Evolutionary conservation across 1,140 invertebrate species (phyloP), one percentile per base, ranked within the genome.

Genomic region (Penaeus chinensis): DNA sequence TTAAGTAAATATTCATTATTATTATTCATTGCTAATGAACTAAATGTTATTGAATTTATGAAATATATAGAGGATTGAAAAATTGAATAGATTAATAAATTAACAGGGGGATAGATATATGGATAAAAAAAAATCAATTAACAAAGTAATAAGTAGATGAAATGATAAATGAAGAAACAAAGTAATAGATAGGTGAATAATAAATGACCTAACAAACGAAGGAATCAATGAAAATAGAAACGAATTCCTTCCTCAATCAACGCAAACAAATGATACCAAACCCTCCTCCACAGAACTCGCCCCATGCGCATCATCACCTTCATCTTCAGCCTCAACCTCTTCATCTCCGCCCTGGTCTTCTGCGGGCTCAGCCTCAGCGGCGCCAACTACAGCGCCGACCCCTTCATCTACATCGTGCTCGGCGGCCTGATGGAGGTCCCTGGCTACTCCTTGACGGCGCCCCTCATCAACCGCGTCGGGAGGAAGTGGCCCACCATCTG

Each of bases 321-420:
- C 61, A 24, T 81, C 32, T 74, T 88, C 62, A 85, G 63, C 37
- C 24, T 79, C n/a, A 22, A 79, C 47, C 85, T 85, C 82, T 71
- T 90, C 82, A 71, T 81, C 27, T 32, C 77, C 0, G 37, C 89
- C 7, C 77, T 87, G n/a, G 89, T 90, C 32, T 90, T 81, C 78
- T 74, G 85, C 62, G 89, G 89, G 3, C 86, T 90, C 54, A 84
- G 82, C 60, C 69, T 90, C 19, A 85, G 71, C 62, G 89, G 85
- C 3, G 82, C 80, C 20, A 74, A 74, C 18, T 84, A 85, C 62
- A 90, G 85, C 63, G 76, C 65, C n/a, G 66, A 90, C 82, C 89
- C 89, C 63, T 90, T 85, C 83, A 47, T 90, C 11, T 90, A 90
- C 77, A 84, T 90, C 71, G 78, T 87, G 77, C 62, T 90, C 13